Conservation (phyloP, 2,797 vertebrate genomes). For the Enteromius thamalakanensis region DNA sequence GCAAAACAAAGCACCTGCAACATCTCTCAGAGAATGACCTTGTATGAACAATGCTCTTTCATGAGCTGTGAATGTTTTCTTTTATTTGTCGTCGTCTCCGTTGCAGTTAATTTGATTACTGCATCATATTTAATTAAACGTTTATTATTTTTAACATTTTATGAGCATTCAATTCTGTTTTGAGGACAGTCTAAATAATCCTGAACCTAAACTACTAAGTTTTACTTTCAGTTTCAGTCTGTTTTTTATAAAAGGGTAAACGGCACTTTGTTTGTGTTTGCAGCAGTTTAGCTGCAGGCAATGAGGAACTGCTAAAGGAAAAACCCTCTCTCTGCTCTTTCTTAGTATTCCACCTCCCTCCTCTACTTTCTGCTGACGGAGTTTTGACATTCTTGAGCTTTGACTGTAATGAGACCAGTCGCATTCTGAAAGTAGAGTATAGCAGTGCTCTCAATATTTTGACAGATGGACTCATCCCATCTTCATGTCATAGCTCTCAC, state of each 20-base stretch:
- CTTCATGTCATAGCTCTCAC: constrained; percentile 4
- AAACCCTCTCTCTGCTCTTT: background rate
- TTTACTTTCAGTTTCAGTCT: background rate
- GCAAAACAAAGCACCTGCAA: constrained; percentile 1
- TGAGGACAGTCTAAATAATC: background rate
- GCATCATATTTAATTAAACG: background rate
- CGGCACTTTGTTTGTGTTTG: background rate
- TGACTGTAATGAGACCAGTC: too few species aligned
- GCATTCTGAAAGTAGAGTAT: background rate
- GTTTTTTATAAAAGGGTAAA: background rate
- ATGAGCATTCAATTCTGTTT: background rate
- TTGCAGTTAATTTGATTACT: background rate
- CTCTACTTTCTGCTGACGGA: background rate
- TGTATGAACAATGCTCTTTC: constrained; percentile 8
- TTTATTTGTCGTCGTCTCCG: background rate
- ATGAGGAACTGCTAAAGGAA: background rate
- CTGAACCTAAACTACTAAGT: background rate
- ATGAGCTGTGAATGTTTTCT: background rate
- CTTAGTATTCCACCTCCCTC: background rate
- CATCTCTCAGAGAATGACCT: constrained; percentile 2
- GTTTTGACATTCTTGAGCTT: constrained; percentile 11
- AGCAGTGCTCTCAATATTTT: constrained; percentile 21
- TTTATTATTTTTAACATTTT: background rate
- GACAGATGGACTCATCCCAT: background rate
- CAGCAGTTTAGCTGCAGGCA: background rate